phyloP scores from a whole-genome alignment of 2,888 invertebrate species.

The Ctena decussata region DNA sequence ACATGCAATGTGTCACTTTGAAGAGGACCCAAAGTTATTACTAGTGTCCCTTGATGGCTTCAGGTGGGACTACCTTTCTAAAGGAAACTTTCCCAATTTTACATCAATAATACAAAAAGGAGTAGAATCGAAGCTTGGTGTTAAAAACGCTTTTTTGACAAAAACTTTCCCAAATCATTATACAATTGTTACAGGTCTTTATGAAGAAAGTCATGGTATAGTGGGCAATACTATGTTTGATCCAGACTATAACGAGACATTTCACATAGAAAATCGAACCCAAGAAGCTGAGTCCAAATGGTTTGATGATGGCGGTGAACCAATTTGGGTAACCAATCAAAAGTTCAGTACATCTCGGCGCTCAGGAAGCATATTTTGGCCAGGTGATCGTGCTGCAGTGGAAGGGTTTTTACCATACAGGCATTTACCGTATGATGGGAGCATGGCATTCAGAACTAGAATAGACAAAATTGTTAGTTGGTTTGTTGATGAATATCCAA shows the following conservation, averaged over 20 bases:
- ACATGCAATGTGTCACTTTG: background rate
- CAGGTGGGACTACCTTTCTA: slow-evolving; percentile 90
- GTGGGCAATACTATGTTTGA: slow-evolving; percentile 90
- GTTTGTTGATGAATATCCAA: slow-evolving; percentile 88
- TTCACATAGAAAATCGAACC: slow-evolving; percentile 43
- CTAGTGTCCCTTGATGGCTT: slow-evolving; percentile 92
- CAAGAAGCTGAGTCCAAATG: slow-evolving; percentile 87
- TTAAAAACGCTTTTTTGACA: slow-evolving; percentile 87
- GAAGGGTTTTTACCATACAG: slow-evolving; percentile 74
- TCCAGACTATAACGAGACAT: slow-evolving; percentile 83
- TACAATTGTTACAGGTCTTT: slow-evolving; percentile 89
- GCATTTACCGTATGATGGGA: slow-evolving; percentile 64
- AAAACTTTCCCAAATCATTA: slow-evolving; percentile 93
- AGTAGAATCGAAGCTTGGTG: slow-evolving; percentile 88
- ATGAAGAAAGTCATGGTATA: slow-evolving; percentile 91
- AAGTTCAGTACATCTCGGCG: slow-evolving; percentile 88
- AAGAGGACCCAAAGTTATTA: slow-evolving; percentile 79
- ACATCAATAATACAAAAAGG: slow-evolving; percentile 89
- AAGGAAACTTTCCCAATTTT: slow-evolving; percentile 89
- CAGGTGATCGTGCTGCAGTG: slow-evolving; percentile 88
- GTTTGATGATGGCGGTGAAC: slow-evolving; percentile 86
- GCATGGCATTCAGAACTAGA: slow-evolving; percentile 76
- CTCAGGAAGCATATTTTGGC: slow-evolving; percentile 92
- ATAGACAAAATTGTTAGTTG: slow-evolving; percentile 81
- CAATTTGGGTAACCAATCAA: slow-evolving; percentile 87